Conservation (phyloP, 2,113 vertebrate species). For the Marmota flaviventris region DNA sequence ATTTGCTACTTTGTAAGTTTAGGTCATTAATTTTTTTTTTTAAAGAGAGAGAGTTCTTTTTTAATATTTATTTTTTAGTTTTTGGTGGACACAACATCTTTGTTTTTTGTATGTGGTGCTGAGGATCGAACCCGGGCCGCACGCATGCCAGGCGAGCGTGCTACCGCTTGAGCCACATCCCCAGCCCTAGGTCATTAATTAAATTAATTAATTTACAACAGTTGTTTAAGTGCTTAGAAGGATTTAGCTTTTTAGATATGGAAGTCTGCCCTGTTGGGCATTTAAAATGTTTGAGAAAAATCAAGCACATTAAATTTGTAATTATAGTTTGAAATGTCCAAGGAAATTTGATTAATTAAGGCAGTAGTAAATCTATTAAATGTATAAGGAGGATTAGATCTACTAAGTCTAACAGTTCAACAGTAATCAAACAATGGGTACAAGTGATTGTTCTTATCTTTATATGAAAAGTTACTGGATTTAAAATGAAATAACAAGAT, state of each 20-base stretch:
- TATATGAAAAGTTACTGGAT: constrained; percentile 37
- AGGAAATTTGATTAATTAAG: constrained; percentile 72
- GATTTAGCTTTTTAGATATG: constrained; percentile 50
- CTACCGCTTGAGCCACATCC: too few relatives aligned
- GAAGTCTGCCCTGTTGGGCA: constrained; percentile 48
- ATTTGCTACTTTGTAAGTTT: constrained; percentile 31
- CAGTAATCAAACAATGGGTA: constrained; percentile 39
- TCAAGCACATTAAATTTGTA: constrained; percentile 61
- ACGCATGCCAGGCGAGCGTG: too few relatives aligned
- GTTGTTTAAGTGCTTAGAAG: constrained; percentile 44
- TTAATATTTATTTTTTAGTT: too few relatives aligned
- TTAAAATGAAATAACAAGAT: constrained; percentile 34
- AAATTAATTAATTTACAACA: constrained; percentile 44
- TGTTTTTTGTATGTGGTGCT: too few relatives aligned
- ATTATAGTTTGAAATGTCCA: constrained; percentile 61
- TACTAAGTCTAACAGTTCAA: constrained; percentile 40
- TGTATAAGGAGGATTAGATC: constrained; percentile 43
- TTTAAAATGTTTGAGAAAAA: constrained; percentile 66
- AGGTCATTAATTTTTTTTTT: neutral
- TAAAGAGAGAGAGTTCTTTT: too few relatives aligned
- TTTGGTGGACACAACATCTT: too few relatives aligned
- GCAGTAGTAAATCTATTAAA: constrained; percentile 38
- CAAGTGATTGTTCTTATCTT: constrained; percentile 59
- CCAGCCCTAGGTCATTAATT: neutral
- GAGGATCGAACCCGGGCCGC: too few relatives aligned